These are phyloP conservation scores for Rhinoderma darwinii DNA, from an alignment of 2,113 vertebrate species.

Conservation along the genomic window DNA sequence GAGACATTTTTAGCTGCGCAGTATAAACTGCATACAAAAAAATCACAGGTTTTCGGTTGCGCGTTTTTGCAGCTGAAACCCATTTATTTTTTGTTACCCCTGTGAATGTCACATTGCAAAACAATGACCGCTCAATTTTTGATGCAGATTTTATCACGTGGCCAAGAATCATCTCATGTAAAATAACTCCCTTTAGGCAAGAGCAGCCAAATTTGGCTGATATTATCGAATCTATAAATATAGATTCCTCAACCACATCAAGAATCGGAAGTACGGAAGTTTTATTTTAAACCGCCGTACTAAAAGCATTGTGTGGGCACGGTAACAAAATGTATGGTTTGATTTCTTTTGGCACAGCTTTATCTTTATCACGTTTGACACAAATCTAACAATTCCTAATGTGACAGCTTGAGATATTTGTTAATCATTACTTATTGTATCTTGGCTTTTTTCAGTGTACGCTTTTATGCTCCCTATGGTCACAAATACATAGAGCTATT, in stretches of 20 bases:
- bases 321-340: background rate
- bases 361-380: background rate
- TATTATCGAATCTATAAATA: too few relatives aligned
- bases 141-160: too few relatives aligned
- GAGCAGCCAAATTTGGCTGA: too few relatives aligned
- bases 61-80: too few relatives aligned
- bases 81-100: too few relatives aligned
- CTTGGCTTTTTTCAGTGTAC: background rate
- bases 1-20: too few relatives aligned
- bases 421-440: slow-evolving; percentile 40
- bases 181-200: too few relatives aligned
- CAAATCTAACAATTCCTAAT: slow-evolving; percentile 6
- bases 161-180: too few relatives aligned
- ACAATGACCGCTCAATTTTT: too few relatives aligned
- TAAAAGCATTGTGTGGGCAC: background rate
- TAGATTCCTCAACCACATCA: background rate
- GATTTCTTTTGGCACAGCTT: slow-evolving; percentile 2
- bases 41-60: too few relatives aligned
- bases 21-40: too few relatives aligned
- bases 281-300: background rate
- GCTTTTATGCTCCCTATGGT: background rate
- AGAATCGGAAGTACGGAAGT: background rate
- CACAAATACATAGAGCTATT: slow-evolving; percentile 15
- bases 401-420: slow-evolving; percentile 43
- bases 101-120: too few relatives aligned